Evolutionary conservation across 2,888 invertebrate species (phyloP).

Genomic region (Biston betularia): DNA sequence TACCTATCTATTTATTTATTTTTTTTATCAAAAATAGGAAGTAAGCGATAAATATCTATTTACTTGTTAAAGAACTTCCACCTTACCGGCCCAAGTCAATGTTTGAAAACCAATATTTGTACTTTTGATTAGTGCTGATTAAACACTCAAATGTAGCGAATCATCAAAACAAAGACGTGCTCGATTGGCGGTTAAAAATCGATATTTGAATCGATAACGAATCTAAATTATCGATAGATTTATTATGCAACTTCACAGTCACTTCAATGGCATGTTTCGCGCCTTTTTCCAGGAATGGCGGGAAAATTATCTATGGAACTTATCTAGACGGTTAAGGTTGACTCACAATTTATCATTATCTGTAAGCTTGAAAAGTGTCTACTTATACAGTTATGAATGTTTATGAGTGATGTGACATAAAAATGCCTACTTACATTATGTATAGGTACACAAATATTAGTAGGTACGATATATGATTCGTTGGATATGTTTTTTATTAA

Average conservation of each 20-base stretch:
- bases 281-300: conserved; percentile 57
- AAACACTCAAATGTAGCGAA: conserved; percentile 63
- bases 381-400: neutral
- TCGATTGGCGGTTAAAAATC: conserved; percentile 58
- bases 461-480: too few species aligned
- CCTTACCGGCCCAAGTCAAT: conserved; percentile 46
- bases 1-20: conserved; percentile 16
- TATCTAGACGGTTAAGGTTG: conserved; percentile 35
- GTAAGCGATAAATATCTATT: neutral
- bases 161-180: conserved; percentile 67
- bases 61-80: conserved; percentile 32
- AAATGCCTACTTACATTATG: neutral
- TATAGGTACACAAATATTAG: too few species aligned
- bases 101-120: conserved; percentile 62
- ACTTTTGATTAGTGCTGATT: conserved; percentile 64
- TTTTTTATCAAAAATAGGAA: conserved; percentile 11
- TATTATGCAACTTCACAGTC: conserved; percentile 45
- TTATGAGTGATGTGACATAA: neutral
- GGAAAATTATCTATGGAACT: conserved; percentile 36
- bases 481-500: too few species aligned
- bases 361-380: neutral
- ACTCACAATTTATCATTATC: conserved; percentile 16
- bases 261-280: conserved; percentile 56
- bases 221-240: conserved; percentile 43
- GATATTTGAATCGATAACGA: conserved; percentile 63